Base-by-base conservation (phyloP, 2,113 vertebrate genomes). In the Zosterops hypoxanthus region DNA sequence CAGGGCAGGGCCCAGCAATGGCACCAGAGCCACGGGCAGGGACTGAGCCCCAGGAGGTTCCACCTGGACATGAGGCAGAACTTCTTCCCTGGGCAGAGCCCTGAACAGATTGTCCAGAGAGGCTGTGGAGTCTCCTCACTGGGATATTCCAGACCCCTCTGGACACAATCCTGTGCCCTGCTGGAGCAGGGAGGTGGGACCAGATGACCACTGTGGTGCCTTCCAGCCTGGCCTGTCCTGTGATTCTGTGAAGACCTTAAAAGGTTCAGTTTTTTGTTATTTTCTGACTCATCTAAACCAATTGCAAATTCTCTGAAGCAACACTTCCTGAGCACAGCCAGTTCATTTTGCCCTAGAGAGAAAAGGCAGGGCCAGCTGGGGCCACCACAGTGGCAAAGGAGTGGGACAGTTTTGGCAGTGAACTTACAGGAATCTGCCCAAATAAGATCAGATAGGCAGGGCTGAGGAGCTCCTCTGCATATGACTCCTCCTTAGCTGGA, bases 221-320 rank as follows among this genome's bases (percentile, higher is more conserved):
- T 59, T 73, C 33, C 28, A 44, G 2, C 1, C 23, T 73, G 46
- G 25, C 18, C 18, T 12, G 44, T 56, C 5, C 52, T 49, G 50
- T 1, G 17, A 57, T 65, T 57, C 34, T 46, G 15, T 59, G 28
- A 63, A 93, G 72, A 49, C 31, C 14, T 91, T 65, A 69, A 29
- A 88, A 25, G 6, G 10, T 10, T 60, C 34, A 34, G 11, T 7
- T 5, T 18, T 61, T 44, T 42, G 15, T 7, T 0, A 16, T 53
- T 91, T 85, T 64, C 82, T 73, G 55, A 57, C 39, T 94, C 53
- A 60, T 79, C 78, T 85, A 82, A 91, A 69, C 15, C 31, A 42
- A 42, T 8, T 73, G 18, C 29, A 61, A 49, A 42, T 64, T 88
- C 55, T 90, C 63, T 14, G 1, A 29, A 90, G 50, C 41, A 72